A percentile compares a stretch with the other conserved stretches of the same genome.
These are phyloP conservation scores for Egretta garzetta DNA, from an alignment of 2,113 vertebrate genomes.

Conservation along the genomic window DNA sequence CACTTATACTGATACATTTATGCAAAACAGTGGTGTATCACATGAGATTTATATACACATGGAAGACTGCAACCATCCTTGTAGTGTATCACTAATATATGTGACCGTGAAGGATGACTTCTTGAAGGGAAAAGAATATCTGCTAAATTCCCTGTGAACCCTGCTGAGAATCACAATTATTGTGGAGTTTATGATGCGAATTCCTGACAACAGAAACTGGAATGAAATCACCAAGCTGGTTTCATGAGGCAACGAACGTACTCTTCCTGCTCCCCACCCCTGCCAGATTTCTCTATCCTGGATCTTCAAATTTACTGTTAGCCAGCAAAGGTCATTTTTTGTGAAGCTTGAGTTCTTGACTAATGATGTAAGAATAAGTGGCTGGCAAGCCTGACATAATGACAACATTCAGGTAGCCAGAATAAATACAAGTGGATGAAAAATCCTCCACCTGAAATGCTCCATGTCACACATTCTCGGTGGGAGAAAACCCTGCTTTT, in stretches of 20 bases:
- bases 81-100: background rate
- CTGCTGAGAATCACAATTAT: background rate
- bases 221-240: background rate
- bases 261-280: background rate
- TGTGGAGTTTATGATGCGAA: background rate
- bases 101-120: background rate
- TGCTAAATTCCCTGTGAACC: background rate
- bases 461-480: background rate
- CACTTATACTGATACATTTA: background rate
- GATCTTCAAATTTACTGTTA: background rate
- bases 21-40: background rate
- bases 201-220: background rate
- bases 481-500: background rate
- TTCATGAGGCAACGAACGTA: background rate
- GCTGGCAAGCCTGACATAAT: background rate
- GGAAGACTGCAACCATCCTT: background rate
- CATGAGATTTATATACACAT: background rate
- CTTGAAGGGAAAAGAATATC: background rate
- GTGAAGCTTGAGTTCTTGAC: background rate
- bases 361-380: background rate
- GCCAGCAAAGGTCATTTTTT: background rate
- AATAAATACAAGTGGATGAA: conserved; percentile 8
- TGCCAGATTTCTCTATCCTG: background rate
- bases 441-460: background rate
- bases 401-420: background rate